Percentiles rank a stretch among this genome's conserved stretches.
Conservation (phyloP, 2,113 vertebrate species). For the Vidua macroura region DNA sequence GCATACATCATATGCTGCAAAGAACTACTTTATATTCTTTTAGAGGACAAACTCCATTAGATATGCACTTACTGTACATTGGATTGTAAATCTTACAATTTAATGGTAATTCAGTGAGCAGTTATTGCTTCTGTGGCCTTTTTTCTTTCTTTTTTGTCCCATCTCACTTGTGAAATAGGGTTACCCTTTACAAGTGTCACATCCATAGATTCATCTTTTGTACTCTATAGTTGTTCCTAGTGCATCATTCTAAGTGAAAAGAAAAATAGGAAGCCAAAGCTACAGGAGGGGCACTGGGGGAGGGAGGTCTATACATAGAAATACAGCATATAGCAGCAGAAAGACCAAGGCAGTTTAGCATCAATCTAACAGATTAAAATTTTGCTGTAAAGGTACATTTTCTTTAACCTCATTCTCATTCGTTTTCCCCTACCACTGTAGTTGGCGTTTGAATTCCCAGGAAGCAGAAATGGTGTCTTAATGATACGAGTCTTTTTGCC, state of each 20-base stretch:
- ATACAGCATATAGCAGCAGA: conserved; percentile 46
- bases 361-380: conserved; percentile 70
- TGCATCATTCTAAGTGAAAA: conserved; percentile 75
- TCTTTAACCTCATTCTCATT: conserved; percentile 71
- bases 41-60: conserved; percentile 83
- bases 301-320: conserved; percentile 11
- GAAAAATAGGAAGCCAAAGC: conserved; percentile 69
- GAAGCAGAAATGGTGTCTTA: conserved; percentile 69
- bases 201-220: conserved; percentile 81
- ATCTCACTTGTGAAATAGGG: conserved; percentile 83
- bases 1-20: conserved; percentile 56
- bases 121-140: conserved; percentile 84
- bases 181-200: conserved; percentile 83
- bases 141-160: conserved; percentile 80
- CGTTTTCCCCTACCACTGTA: conserved; percentile 64
- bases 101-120: conserved; percentile 84
- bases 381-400: conserved; percentile 74
- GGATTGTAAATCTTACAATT: conserved; percentile 85
- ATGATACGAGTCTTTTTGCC: conserved; percentile 67
- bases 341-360: conserved; percentile 56
- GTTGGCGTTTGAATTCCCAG: conserved; percentile 66
- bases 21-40: conserved; percentile 80
- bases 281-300: conserved; percentile 41
- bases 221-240: conserved; percentile 76
- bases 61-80: conserved; percentile 83